phyloP scores from a whole-genome alignment of 2,888 invertebrate species.

The Mesorhabditis belari region DNA sequence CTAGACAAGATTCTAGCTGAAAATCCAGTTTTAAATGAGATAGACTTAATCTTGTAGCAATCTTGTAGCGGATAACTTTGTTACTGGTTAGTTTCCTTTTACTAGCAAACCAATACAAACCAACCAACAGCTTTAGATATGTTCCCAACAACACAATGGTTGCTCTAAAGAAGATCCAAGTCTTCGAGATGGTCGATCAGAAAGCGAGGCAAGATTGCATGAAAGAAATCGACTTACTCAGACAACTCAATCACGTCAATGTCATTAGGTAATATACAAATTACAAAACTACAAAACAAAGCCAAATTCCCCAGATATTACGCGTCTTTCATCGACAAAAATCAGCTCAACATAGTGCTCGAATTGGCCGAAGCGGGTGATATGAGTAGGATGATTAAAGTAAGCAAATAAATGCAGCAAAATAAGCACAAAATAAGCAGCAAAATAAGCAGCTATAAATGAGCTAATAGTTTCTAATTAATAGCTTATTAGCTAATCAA shows the following conservation, averaged over 20 bases:
- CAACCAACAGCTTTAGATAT: too few relatives aligned
- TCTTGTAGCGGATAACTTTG: too few relatives aligned
- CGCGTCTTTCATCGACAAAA: conserved; percentile 64
- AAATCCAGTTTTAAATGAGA: too few relatives aligned
- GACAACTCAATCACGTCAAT: conserved; percentile 65
- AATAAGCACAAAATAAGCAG: too few relatives aligned
- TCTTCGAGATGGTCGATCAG: conserved; percentile 66
- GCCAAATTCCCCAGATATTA: conserved; percentile 55
- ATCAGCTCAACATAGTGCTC: conserved; percentile 64
- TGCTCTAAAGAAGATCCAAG: conserved; percentile 64
- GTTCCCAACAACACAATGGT: conserved; percentile 57
- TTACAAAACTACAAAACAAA: background rate
- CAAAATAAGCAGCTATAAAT: too few relatives aligned
- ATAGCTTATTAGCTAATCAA: background rate
- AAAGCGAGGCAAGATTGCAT: conserved; percentile 64
- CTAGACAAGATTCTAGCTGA: too few relatives aligned
- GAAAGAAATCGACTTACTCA: conserved; percentile 64
- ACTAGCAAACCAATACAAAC: too few relatives aligned
- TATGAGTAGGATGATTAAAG: conserved; percentile 62
- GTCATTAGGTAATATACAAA: conserved; percentile 58
- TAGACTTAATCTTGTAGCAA: too few relatives aligned
- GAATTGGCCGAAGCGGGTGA: conserved; percentile 66
- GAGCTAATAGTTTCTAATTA: too few relatives aligned
- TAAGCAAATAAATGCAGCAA: too few relatives aligned
- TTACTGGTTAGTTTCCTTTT: too few relatives aligned